A percentile compares a stretch with the other conserved stretches of the same genome.
Evolutionary conservation across 2,797 vertebrate species (phyloP).

Genomic region (Gambusia yucatana): DNA sequence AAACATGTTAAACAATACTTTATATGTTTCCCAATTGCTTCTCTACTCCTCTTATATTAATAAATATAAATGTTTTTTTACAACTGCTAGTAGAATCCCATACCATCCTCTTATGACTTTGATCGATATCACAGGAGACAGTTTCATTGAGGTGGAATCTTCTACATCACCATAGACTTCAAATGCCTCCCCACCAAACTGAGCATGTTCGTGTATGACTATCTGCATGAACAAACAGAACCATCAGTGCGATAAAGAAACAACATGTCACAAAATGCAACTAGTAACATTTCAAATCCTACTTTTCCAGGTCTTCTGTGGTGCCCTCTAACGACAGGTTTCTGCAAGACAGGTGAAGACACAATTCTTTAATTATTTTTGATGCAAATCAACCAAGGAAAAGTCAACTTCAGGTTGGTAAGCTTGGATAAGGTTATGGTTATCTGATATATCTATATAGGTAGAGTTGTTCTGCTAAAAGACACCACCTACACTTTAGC

Average conservation of each 20-base stretch:
- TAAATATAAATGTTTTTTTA: background rate
- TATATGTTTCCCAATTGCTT: background rate
- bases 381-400: background rate
- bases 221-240: conserved; percentile 77
- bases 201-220: conserved; percentile 82
- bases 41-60: background rate
- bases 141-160: conserved; percentile 86
- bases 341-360: conserved; percentile 54
- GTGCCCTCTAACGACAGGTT: conserved; percentile 71
- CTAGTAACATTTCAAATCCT: conserved; percentile 34
- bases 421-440: background rate
- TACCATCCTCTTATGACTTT: conserved; percentile 95
- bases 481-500: background rate
- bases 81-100: conserved; percentile 32
- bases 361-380: conserved; percentile 13
- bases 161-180: conserved; percentile 86
- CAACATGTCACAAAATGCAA: background rate
- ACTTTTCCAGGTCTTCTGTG: conserved; percentile 98
- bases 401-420: background rate
- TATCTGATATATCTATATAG: background rate
- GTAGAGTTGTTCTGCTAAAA: background rate
- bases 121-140: conserved; percentile 87
- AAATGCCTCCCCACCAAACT: conserved; percentile 78
- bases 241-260: background rate
- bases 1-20: background rate